These are phyloP conservation scores for Anisognathus igniventris DNA, from an alignment of 2,797 vertebrate genomes.

Conservation along the genomic window DNA sequence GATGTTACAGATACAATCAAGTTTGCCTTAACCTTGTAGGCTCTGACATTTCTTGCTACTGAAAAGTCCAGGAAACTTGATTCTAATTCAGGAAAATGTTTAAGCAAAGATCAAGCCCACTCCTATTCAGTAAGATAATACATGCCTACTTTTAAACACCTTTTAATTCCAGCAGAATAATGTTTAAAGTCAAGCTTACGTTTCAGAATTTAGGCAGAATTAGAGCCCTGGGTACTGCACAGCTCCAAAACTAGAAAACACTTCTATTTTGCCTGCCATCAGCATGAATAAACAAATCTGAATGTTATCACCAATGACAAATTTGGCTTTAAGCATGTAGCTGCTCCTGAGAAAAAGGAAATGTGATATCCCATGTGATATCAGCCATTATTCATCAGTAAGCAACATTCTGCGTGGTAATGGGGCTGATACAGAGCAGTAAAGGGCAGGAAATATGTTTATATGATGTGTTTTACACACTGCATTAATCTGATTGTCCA, in stretches of 20 bases:
- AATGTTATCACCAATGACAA: not conserved
- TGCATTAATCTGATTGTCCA: constrained; percentile 43
- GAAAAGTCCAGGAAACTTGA: not conserved
- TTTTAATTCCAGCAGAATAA: not conserved
- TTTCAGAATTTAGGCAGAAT: not conserved
- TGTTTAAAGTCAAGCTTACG: not conserved
- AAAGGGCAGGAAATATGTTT: constrained; percentile 29
- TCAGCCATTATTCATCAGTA: not conserved
- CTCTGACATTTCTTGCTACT: not conserved
- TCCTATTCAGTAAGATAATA: not conserved
- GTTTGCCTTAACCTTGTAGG: not conserved
- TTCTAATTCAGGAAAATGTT: not conserved
- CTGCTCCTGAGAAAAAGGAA: not conserved
- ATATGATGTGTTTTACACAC: not conserved
- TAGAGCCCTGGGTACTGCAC: not conserved
- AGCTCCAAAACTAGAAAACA: not conserved
- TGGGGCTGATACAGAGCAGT: constrained; percentile 5
- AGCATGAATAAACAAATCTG: not conserved
- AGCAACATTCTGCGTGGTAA: not conserved
- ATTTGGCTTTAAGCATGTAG: not conserved
- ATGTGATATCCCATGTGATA: not conserved
- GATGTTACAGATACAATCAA: not conserved
- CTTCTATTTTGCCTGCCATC: not conserved
- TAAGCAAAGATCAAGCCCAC: not conserved
- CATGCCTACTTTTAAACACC: not conserved